phyloP scores from a whole-genome alignment of 2,888 invertebrate species.

The Tetramorium bicarinatum region DNA sequence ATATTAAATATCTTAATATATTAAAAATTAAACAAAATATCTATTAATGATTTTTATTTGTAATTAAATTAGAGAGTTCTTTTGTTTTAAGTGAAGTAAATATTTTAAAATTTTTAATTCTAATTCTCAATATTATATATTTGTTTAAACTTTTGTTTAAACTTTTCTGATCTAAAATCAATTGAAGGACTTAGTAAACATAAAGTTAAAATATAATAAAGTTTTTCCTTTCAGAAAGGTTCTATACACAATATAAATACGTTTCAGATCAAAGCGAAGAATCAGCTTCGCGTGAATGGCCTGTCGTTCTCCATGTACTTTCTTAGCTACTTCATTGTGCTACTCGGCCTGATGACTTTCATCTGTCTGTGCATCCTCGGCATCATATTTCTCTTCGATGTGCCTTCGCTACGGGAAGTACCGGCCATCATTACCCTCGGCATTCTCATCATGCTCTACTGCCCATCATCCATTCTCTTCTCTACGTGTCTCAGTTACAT shows the following conservation, averaged over 20 bases:
- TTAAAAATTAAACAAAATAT: conserved; percentile 11
- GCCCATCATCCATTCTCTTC: conserved; percentile 92
- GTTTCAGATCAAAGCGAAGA: conserved; percentile 92
- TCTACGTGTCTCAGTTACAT: conserved; percentile 93
- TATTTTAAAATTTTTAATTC: not conserved
- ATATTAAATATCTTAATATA: not conserved
- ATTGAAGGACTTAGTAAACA: not conserved
- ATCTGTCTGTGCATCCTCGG: conserved; percentile 90
- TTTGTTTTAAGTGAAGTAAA: not conserved
- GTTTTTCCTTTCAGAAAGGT: not conserved
- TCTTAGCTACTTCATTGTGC: conserved; percentile 91
- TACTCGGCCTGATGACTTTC: conserved; percentile 90
- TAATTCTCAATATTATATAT: not conserved
- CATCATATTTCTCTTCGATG: conserved; percentile 90
- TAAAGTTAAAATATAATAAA: not conserved
- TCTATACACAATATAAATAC: not conserved
- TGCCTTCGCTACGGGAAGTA: conserved; percentile 90
- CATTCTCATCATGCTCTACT: conserved; percentile 90
- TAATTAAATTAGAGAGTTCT: not conserved
- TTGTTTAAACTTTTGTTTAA: not conserved
- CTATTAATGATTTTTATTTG: conserved; percentile 3
- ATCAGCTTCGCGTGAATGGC: conserved; percentile 94
- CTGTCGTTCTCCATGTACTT: conserved; percentile 92
- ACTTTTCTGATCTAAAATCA: not conserved
- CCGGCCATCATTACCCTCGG: conserved; percentile 91